Evolutionary conservation across 2,888 invertebrate species (phyloP).

Genomic region (Vannuccia rotundouncinata): DNA sequence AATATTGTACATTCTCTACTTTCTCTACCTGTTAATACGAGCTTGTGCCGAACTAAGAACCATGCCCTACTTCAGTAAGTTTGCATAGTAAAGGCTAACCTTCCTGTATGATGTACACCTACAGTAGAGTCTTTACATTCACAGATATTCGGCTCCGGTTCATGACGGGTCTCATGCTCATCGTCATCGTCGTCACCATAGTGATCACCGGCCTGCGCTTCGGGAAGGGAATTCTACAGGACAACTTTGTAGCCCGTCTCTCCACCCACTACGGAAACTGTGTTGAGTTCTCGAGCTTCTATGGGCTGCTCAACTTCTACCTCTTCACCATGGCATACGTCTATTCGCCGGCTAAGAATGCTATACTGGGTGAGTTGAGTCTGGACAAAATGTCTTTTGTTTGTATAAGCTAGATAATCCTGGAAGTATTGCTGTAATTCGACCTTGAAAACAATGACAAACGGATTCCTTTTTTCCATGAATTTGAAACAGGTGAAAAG

Average conservation of each 20-base stretch:
- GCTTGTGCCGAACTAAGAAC: conserved; percentile 87
- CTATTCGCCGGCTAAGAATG: conserved; percentile 74
- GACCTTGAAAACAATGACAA: no score
- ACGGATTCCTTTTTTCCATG: no score
- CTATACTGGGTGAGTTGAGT: conserved; percentile 72
- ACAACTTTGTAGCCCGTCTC: conserved; percentile 83
- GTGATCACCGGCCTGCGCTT: conserved; percentile 73
- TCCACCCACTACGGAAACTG: conserved; percentile 81
- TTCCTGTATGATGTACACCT: not conserved
- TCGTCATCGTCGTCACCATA: conserved; percentile 69
- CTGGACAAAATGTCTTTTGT: no score
- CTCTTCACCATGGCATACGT: conserved; percentile 86
- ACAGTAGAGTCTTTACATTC: conserved; percentile 42
- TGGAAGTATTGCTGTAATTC: no score
- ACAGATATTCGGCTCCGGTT: conserved; percentile 84
- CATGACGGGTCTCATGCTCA: conserved; percentile 73
- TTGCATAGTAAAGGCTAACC: not conserved
- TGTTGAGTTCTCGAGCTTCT: conserved; percentile 88
- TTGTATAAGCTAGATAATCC: no score
- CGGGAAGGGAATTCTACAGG: conserved; percentile 80
- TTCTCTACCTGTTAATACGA: conserved; percentile 72
- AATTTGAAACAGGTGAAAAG: no score
- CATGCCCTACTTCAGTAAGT: conserved; percentile 93
- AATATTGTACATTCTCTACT: conserved; percentile 75
- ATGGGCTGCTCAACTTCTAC: conserved; percentile 85